These are phyloP conservation scores for Mustelus asterias DNA, from an alignment of 2,113 vertebrate genomes.

Conservation along the genomic window DNA sequence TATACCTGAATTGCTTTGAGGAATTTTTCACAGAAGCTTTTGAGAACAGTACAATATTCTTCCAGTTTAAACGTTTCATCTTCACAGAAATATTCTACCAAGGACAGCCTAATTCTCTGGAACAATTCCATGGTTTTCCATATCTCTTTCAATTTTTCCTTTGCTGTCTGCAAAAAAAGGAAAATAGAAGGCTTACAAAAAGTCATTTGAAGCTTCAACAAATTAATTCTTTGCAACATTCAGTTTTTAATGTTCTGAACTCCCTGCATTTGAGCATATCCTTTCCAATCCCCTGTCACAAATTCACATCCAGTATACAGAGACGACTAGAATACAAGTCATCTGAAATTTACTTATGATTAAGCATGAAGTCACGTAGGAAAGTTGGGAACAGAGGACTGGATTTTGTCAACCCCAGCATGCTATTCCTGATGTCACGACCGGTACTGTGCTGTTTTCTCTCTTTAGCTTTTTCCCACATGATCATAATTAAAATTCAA, in stretches of 20 bases:
- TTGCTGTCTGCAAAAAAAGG: constrained; percentile 13
- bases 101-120: neutral
- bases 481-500: too few species aligned
- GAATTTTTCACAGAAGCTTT: constrained; percentile 31
- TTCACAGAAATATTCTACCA: constrained; percentile 30
- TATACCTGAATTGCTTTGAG: constrained; percentile 16
- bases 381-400: neutral
- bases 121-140: constrained; percentile 8
- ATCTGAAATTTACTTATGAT: neutral
- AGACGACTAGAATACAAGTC: neutral
- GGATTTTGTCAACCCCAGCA: too few species aligned
- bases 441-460: too few species aligned
- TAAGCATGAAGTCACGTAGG: neutral
- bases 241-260: neutral
- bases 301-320: neutral
- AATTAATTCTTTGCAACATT: neutral
- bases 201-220: neutral
- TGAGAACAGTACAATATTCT: constrained; percentile 24
- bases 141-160: constrained; percentile 14
- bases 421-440: too few species aligned
- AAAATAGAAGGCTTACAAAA: constrained; percentile 2
- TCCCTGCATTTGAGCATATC: neutral
- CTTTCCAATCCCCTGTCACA: neutral
- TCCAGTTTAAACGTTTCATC: constrained; percentile 22
- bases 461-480: too few species aligned